A percentile compares a stretch with the other conserved stretches of the same genome.
Conservation (phyloP, 1,140 invertebrate species). For the Portunus trituberculatus region DNA sequence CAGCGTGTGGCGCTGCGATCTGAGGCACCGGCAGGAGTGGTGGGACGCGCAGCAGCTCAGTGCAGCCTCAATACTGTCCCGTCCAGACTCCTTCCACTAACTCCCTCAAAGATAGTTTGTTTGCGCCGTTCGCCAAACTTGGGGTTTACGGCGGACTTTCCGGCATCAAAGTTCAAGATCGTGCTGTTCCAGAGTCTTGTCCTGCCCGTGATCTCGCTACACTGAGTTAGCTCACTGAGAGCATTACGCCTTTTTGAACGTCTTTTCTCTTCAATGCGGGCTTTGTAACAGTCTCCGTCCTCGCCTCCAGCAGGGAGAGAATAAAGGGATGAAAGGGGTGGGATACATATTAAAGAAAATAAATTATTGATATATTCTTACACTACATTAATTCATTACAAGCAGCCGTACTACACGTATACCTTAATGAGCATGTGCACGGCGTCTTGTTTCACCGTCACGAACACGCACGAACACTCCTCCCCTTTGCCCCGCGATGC, state of each 20-base stretch:
- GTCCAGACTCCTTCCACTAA: background rate
- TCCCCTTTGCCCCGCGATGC: no score
- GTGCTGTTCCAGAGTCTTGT: background rate
- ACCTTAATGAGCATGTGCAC: no score
- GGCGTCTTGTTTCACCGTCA: no score
- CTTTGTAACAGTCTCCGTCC: background rate
- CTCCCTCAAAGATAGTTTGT: constrained; percentile 22
- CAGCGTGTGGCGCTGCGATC: no score
- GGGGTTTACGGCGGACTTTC: background rate
- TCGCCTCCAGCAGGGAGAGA: background rate
- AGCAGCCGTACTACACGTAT: no score
- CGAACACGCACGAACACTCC: no score
- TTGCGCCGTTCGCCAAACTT: background rate
- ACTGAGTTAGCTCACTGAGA: background rate
- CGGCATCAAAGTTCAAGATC: constrained; percentile 12
- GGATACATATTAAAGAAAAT: no score
- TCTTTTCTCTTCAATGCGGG: background rate
- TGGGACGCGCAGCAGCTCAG: no score
- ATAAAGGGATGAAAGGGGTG: no score
- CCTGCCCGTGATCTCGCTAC: constrained; percentile 5
- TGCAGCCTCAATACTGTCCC: constrained; percentile 7
- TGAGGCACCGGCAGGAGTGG: no score
- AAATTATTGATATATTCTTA: no score
- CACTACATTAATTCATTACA: no score
- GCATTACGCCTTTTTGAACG: background rate